Percentiles rank a stretch among this genome's conserved stretches.
Conservation (phyloP, 2,113 vertebrate species). For the Ondatra zibethicus region DNA sequence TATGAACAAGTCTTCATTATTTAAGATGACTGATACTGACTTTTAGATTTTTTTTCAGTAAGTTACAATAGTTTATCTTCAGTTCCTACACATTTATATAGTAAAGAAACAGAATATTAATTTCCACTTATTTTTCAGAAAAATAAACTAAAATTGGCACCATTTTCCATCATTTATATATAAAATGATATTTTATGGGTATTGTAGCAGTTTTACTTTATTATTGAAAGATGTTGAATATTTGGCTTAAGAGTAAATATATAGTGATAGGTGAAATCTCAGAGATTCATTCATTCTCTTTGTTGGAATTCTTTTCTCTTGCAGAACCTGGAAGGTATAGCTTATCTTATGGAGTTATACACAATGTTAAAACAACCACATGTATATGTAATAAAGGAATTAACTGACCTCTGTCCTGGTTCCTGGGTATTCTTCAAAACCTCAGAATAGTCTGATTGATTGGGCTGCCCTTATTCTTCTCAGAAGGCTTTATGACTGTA, state of each 20-base stretch:
- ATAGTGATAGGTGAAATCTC: background rate
- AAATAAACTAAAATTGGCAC: background rate
- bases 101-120: background rate
- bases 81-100: background rate
- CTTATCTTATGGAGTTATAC: background rate
- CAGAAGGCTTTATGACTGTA: background rate
- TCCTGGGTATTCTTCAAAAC: background rate
- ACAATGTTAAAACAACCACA: background rate
- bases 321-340: background rate
- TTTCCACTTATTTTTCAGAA: constrained; percentile 19
- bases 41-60: constrained; percentile 20
- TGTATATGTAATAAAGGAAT: background rate
- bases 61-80: background rate
- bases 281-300: background rate
- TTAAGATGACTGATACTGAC: background rate
- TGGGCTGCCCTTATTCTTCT: background rate
- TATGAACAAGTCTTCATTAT: background rate
- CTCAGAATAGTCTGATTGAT: background rate
- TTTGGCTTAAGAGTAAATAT: background rate
- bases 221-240: background rate
- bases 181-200: background rate
- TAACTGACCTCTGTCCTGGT: background rate
- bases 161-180: background rate
- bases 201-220: background rate
- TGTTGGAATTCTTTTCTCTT: background rate